Evolutionary conservation across 2,888 invertebrate genomes (phyloP).

Genomic region (Metalampra italica): DNA sequence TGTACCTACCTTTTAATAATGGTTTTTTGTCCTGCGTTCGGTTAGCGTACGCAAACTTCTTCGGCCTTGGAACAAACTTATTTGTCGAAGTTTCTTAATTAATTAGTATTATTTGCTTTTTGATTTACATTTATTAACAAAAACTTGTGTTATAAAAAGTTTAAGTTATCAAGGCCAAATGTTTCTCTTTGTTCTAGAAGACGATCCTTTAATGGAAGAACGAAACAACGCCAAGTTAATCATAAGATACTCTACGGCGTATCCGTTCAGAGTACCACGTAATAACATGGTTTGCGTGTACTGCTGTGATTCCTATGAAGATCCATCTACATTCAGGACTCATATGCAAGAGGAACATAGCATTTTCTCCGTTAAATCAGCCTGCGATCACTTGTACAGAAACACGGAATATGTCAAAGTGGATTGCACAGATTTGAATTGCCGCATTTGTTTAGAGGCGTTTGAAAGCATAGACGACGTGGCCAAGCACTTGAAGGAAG

Average conservation of each 20-base stretch:
- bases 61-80: too few species aligned
- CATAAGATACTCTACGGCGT: slow-evolving; percentile 34
- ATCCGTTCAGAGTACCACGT: slow-evolving; percentile 38
- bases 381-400: slow-evolving; percentile 15
- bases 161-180: slow-evolving; percentile 11
- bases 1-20: too few species aligned
- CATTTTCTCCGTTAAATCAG: slow-evolving; percentile 16
- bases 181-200: slow-evolving; percentile 47
- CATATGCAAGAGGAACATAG: slow-evolving; percentile 32
- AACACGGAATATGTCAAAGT: slow-evolving; percentile 24
- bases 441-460: slow-evolving; percentile 24
- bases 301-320: slow-evolving; percentile 28
- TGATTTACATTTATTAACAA: too few species aligned
- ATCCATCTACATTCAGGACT: slow-evolving; percentile 28
- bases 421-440: slow-evolving; percentile 32
- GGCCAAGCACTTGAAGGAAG: slow-evolving; percentile 24
- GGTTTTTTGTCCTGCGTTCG: too few species aligned
- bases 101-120: too few species aligned
- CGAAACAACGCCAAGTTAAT: slow-evolving; percentile 35
- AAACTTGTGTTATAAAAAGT: too few species aligned
- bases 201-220: slow-evolving; percentile 26
- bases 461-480: slow-evolving; percentile 19
- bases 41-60: too few species aligned
- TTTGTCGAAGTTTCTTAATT: too few species aligned
- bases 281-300: slow-evolving; percentile 31